These are phyloP conservation scores for Schizopygopsis malacanthus DNA, from an alignment of 2,797 vertebrate genomes.

Conservation along the genomic window DNA sequence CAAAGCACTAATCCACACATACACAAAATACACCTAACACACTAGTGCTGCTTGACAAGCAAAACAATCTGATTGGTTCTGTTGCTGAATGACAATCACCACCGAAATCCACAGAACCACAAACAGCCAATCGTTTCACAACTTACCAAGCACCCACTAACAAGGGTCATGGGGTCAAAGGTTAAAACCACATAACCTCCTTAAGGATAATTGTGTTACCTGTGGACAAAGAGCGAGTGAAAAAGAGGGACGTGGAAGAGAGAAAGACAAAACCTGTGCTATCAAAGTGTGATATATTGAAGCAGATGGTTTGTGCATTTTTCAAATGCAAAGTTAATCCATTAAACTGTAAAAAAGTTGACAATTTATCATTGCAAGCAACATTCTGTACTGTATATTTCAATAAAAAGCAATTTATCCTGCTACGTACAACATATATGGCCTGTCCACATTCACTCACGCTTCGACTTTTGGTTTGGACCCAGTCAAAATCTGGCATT, in stretches of 20 bases:
- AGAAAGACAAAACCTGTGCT: neutral
- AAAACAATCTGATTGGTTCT: constrained; percentile 41
- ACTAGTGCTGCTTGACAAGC: constrained; percentile 9
- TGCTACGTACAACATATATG: neutral
- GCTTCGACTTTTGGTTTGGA: constrained; percentile 11
- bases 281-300: constrained; percentile 16
- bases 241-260: constrained; percentile 29
- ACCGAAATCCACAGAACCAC: constrained; percentile 47
- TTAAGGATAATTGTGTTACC: constrained; percentile 78
- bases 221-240: constrained; percentile 43
- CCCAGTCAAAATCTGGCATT: constrained; percentile 22
- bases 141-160: constrained; percentile 70
- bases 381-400: neutral
- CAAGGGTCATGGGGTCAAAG: constrained; percentile 73
- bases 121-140: constrained; percentile 72
- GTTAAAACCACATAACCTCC: constrained; percentile 81
- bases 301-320: constrained; percentile 14
- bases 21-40: constrained; percentile 42
- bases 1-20: constrained; percentile 59
- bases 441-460: neutral
- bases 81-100: neutral
- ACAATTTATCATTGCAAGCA: neutral
- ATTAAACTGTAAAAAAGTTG: neutral
- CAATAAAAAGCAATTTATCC: neutral
- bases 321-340: constrained; percentile 23